Percentiles rank a stretch among this genome's conserved stretches.
These are phyloP conservation scores for Aegithalos caudatus DNA, from an alignment of 2,113 vertebrate species.

Conservation along the genomic window DNA sequence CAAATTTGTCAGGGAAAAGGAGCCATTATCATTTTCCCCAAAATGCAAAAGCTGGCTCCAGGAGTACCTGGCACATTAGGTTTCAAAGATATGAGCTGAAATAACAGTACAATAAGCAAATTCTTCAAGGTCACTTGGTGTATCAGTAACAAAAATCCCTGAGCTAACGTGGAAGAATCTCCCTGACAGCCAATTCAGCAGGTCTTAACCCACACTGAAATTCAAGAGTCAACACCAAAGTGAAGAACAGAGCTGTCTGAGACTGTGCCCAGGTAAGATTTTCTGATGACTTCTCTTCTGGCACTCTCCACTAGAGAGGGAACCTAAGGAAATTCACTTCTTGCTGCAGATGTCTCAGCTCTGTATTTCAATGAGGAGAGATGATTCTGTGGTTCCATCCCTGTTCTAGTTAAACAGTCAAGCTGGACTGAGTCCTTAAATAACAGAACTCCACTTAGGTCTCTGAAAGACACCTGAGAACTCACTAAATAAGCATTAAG, in stretches of 20 bases:
- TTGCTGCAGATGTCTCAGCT: background rate
- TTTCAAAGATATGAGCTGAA: background rate
- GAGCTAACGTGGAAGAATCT: background rate
- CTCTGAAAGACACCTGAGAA: background rate
- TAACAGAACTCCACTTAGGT: background rate
- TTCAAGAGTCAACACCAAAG: background rate
- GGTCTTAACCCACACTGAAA: background rate
- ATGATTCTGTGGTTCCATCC: background rate
- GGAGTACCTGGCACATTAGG: background rate
- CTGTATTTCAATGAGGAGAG: background rate
- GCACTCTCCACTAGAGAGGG: background rate
- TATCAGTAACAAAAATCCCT: background rate
- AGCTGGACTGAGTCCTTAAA: background rate
- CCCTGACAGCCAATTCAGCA: background rate
- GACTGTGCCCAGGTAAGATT: background rate
- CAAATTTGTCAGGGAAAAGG: background rate
- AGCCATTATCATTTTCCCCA: background rate
- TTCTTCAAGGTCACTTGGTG: background rate
- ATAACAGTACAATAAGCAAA: background rate
- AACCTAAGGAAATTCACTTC: background rate
- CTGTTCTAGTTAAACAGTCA: background rate
- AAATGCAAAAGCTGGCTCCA: background rate
- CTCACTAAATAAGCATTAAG: background rate
- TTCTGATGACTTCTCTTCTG: background rate
- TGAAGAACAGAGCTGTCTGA: background rate